Evolutionary conservation across 2,113 vertebrate species (phyloP), one percentile per base, ranked within the genome.

Genomic region (Malaclemys terrapin): DNA sequence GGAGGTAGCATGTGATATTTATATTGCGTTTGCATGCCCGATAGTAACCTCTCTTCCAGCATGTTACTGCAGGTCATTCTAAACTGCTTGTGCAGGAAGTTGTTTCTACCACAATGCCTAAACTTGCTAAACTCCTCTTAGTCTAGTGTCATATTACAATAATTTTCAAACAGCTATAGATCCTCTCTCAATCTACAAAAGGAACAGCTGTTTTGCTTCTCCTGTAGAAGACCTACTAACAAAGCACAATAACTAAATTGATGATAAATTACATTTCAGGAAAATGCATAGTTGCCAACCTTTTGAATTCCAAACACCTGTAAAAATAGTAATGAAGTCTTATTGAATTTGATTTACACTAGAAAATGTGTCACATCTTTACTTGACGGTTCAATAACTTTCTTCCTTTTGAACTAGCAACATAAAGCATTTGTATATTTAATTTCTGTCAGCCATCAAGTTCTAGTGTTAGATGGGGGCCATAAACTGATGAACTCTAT

Each of bases 1-100:
- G 35, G 57, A 54, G 75, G 65, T 35, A 69, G 65, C 65, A 38
- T 19, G 65, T 38, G 91, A 91, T 95, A 95, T 50, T 91, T 62
- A 16, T 25, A 25, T 90, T 83, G 81, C 83, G 38, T 95, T 93
- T 95, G 65, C 92, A 91, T 98, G 99, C 92, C 99, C 99, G 98
- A 89, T 97, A 99, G 99, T 99, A 99, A 99, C 99, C 99, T 91
- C 94, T 83, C 94, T 87, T 80, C 89, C 90, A 86, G 86, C 95
- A 81, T 99, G 99, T 99, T 99, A 99, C 98, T 99, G 62, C 93
- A 98, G 99, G 98, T 99, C 99, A 93, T 96, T 98, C 81, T 91
- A 80, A 97, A 97, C 95, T 85, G 82, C 91, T 97, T 87, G 96
- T 98, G 87, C 97, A 97, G 98, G 97, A 99, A 98, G 97, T 96